A percentile compares a stretch with the other conserved stretches of the same genome.
These are phyloP conservation scores for Oryzias melastigma DNA, from an alignment of 2,113 vertebrate species.

Conservation along the genomic window DNA sequence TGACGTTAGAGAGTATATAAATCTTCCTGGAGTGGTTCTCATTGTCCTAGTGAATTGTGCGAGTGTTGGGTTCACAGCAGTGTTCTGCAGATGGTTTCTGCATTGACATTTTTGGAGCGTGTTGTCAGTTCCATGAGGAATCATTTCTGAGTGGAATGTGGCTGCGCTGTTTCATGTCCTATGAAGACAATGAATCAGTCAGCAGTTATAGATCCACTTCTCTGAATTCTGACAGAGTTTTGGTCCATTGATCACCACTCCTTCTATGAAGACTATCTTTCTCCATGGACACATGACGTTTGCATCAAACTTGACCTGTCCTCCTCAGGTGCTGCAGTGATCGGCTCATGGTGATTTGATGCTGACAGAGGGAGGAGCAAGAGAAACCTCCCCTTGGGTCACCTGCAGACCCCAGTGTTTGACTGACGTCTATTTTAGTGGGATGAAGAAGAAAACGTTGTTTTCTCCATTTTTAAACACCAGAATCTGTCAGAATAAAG, in stretches of 20 bases:
- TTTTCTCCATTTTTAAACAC: background rate
- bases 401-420: background rate
- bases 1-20: too few species aligned
- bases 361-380: background rate
- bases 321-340: background rate
- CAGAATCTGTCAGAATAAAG: background rate
- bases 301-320: background rate
- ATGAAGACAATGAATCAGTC: constrained; percentile 7
- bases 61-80: background rate
- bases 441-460: background rate
- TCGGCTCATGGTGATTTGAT: background rate
- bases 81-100: background rate
- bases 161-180: constrained; percentile 40
- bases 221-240: constrained; percentile 11
- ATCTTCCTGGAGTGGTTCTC: too few species aligned
- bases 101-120: background rate
- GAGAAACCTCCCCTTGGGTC: too few species aligned
- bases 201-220: constrained; percentile 16
- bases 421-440: background rate
- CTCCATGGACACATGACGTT: background rate
- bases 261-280: background rate
- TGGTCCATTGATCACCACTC: constrained; percentile 7
- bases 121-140: constrained; percentile 41
- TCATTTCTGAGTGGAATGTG: constrained; percentile 48
- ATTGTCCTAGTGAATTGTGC: background rate